Base-by-base conservation (phyloP, 1,140 invertebrate species). In the Platyscapa corneri region DNA sequence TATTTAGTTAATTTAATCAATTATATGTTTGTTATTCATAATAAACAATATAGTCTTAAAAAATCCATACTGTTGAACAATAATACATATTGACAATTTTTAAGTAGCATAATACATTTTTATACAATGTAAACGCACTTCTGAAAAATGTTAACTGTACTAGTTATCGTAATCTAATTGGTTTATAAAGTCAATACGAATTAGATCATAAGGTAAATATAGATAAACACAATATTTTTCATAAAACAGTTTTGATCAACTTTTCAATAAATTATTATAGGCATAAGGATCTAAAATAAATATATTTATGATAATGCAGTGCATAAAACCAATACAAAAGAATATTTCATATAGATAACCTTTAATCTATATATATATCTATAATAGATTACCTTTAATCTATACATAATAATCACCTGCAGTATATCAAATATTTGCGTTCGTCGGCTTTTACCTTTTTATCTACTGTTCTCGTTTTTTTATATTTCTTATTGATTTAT, bases 41-140 rank as follows among this genome's bases (percentile, higher is more conserved):
- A 60, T 75, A 74, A 53, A 37, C 14, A 85, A 42, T 79, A 72
- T 27, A 74, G 8, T 34, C 10, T 64, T 42, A 30, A 56, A 42
- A 80, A 46, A 75, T 70, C 46, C n/a, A 16, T 30, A 6, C 34
- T 23, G 10, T 34, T 83, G 1, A 39, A 18, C 3, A 60, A 23
- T 18, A 30, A 84, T 39, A 76, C n/a, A n/a, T 27, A 64, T 53
- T 16, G 60, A 81, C 39, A 74, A 81, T 85, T 74, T 34, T 85
- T 80, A 72, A 84, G n/a, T 56, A 34, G 34, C 80, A 85, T 81
- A 81, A 85, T 85, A 82, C 72, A 82, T 67, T 85, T 80, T 85
- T 85, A 30, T 82, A 82, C 84, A 85, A 85, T 64, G 53, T 39
- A 79, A 75, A 81, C 5, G 37, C 46, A 70, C 18, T 37, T 67